A percentile compares a stretch with the other conserved stretches of the same genome.
Conservation (phyloP, 1,140 invertebrate species). For the Ridgeia piscesae region DNA sequence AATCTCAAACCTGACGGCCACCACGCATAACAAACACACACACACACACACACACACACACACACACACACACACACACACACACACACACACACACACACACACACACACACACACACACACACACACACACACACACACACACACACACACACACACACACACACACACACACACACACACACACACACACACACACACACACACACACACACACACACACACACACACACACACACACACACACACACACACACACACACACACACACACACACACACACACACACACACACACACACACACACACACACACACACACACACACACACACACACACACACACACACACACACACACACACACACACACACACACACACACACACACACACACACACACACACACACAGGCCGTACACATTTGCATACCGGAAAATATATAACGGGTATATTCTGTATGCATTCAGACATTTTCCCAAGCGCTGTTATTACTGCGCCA, state of each 20-base stretch:
- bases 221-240: background rate
- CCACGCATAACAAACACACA: background rate
- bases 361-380: background rate
- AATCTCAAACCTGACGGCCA: background rate
- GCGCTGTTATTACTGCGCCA: too few relatives aligned
- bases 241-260: background rate
- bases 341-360: background rate
- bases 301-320: background rate
- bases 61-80: background rate
- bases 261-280: background rate
- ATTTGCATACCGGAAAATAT: background rate
- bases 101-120: background rate
- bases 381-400: background rate
- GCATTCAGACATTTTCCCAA: too few relatives aligned
- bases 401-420: background rate
- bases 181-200: background rate
- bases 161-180: background rate
- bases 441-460: background rate
- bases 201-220: background rate
- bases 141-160: background rate
- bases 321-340: background rate
- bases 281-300: background rate
- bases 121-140: background rate
- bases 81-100: background rate
- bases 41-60: background rate